phyloP scores from a whole-genome alignment of 2,113 vertebrate genomes.

The Cavia porcellus region DNA sequence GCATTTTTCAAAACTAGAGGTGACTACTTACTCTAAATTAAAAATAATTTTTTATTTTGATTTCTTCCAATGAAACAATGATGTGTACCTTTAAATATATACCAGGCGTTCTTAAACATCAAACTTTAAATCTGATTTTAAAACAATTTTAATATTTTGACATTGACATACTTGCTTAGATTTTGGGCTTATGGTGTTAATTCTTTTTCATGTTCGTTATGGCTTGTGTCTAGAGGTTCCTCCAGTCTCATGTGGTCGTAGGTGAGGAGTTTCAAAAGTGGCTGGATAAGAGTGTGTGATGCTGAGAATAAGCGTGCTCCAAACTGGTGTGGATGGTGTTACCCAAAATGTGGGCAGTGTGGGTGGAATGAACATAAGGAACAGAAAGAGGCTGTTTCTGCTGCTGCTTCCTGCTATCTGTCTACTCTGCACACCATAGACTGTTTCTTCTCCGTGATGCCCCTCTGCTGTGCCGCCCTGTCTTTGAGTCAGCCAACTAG shows the following conservation, averaged over 20 bases:
- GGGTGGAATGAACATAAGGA: neutral
- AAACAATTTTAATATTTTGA: constrained; percentile 22
- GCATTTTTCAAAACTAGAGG: neutral
- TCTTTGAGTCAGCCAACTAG: neutral
- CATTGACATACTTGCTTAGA: neutral
- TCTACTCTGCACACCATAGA: neutral
- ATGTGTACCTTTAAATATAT: neutral
- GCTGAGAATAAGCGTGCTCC: neutral
- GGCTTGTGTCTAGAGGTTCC: neutral
- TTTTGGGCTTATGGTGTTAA: neutral
- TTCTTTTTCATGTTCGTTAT: neutral
- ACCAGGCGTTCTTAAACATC: neutral
- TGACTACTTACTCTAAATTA: neutral
- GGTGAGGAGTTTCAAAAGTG: neutral
- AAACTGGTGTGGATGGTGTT: neutral
- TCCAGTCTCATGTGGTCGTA: neutral
- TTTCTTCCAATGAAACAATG: neutral
- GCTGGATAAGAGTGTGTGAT: neutral
- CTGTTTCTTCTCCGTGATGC: neutral
- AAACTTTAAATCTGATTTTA: neutral
- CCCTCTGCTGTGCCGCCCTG: neutral
- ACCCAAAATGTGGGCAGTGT: neutral
- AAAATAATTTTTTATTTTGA: neutral
- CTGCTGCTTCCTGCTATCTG: neutral
- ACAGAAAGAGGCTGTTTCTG: neutral